Conservation (phyloP, 2,113 vertebrate genomes). For the Puntigrus tetrazona region DNA sequence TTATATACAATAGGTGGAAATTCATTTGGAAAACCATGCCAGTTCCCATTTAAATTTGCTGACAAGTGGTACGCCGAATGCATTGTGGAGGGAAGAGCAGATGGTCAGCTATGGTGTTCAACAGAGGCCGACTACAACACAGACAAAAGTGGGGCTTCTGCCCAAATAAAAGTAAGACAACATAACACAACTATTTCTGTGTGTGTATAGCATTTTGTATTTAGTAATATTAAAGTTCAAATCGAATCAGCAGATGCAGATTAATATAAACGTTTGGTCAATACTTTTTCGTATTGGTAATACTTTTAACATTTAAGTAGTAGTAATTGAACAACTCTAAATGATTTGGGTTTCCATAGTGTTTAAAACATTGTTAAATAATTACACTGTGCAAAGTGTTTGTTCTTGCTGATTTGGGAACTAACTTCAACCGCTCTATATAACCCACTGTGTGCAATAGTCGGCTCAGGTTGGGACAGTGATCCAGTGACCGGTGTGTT, state of each 20-base stretch:
- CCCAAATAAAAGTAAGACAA: conserved; percentile 80
- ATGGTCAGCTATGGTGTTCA: conserved; percentile 87
- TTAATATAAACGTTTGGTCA: too few species aligned
- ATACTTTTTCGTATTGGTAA: too few species aligned
- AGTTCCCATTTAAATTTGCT: conserved; percentile 87
- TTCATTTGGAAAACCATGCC: conserved; percentile 82
- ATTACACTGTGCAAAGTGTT: too few species aligned
- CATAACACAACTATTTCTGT: too few species aligned
- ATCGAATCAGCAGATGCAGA: too few species aligned
- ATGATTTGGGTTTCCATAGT: too few species aligned
- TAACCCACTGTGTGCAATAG: conserved; percentile 40
- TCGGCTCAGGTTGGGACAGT: conserved; percentile 78
- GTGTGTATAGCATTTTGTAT: too few species aligned
- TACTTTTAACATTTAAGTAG: too few species aligned
- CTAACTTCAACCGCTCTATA: background rate
- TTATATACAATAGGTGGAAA: conserved; percentile 87
- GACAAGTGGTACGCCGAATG: conserved; percentile 88
- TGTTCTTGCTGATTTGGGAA: too few species aligned
- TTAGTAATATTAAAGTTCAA: too few species aligned
- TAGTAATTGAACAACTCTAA: too few species aligned
- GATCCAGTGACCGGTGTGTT: conserved; percentile 84
- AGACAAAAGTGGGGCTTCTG: conserved; percentile 86
- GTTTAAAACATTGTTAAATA: too few species aligned
- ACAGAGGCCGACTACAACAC: conserved; percentile 80
- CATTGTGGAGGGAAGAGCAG: conserved; percentile 79